Percentiles rank a stretch among this genome's conserved stretches.
phyloP scores from a whole-genome alignment of 1,140 invertebrate species.

The Hyles euphorbiae region DNA sequence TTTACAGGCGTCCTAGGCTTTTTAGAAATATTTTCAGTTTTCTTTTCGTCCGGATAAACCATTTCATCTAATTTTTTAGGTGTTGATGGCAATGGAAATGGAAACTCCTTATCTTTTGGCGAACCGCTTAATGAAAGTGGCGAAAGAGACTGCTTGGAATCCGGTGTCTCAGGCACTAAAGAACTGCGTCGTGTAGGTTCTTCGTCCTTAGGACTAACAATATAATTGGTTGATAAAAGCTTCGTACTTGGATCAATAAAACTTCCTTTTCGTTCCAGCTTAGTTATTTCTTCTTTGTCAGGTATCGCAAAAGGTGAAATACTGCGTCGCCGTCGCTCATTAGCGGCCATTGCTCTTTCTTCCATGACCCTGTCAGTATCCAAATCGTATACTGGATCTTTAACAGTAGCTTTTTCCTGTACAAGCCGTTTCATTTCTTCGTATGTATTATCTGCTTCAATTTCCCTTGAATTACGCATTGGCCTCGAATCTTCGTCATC shows the following conservation, averaged over 20 bases:
- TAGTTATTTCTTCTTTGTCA: constrained; percentile 45
- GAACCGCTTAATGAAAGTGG: constrained; percentile 45
- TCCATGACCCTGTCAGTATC: constrained; percentile 66
- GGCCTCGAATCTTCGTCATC: constrained; percentile 64
- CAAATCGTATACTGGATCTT: constrained; percentile 69
- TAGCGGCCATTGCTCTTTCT: constrained; percentile 57
- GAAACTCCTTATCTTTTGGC: constrained; percentile 51
- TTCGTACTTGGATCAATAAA: constrained; percentile 73
- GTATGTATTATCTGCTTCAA: constrained; percentile 70
- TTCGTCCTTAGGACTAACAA: constrained; percentile 62
- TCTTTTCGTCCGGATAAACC: constrained; percentile 56
- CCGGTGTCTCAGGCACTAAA: constrained; percentile 37
- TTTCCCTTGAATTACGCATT: constrained; percentile 54
- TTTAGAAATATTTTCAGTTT: constrained; percentile 31
- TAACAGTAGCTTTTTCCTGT: constrained; percentile 55
- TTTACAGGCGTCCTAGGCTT: constrained; percentile 37
- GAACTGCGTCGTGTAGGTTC: constrained; percentile 45
- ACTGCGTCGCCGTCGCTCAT: constrained; percentile 68
- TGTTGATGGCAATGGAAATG: constrained; percentile 41
- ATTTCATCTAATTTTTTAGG: constrained; percentile 61
- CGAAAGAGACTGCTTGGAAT: constrained; percentile 42
- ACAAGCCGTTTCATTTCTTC: constrained; percentile 71
- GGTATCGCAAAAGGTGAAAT: constrained; percentile 72
- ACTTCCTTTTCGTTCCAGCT: constrained; percentile 66
- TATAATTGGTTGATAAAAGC: constrained; percentile 63